Base-by-base conservation (phyloP, 92 coral and sea anemone species). In the Porites cylindrica region DNA sequence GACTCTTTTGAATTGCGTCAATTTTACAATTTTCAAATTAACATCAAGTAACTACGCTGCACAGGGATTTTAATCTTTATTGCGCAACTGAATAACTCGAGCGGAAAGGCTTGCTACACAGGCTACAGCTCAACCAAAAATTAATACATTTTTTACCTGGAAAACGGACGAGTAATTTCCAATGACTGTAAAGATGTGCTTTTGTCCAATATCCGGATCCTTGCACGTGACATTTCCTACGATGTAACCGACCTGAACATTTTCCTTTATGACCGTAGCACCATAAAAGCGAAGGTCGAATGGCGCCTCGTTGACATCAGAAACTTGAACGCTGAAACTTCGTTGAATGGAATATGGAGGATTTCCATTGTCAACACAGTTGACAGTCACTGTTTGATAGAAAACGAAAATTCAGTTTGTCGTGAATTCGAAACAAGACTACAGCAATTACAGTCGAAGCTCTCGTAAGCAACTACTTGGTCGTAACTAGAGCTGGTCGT, bases 251-350 rank as follows among this genome's bases (percentile, higher is more conserved):
- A 29, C 19, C 14, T 66, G 19, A 56, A 88, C 90, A 75, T 89
- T 85, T 81, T 97, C 99, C 77, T 79, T 51, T 38, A 97, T 82
- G 16, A 43, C 43, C 10, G 79, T 80, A 16, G 82, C 65, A 6
- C 95, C 89, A 83, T 91, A 76, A 58, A 95, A 83, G 20, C 82
- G 81, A 72, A 97, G 83, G 75, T 97, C 91, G 66, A 51, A 84
- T 0, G 99, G 99, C 5, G 89, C 90, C 73, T 97, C 99, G 43
- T 97, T 97, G 32, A 92, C 91, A 81, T 97, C 99, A 19, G 50
- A 75, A 19, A 97, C 75, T 26, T 69, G 52, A 50, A 95, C 91
- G 54, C 72, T 69, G 72, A 91, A 89, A 66, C 91, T 91, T 54
- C 87, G 54, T 21, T 52, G 82, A 32, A 73, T 83, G 66, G 93